Conservation (phyloP, 2,113 vertebrate genomes). For the Pithys albifrons region DNA sequence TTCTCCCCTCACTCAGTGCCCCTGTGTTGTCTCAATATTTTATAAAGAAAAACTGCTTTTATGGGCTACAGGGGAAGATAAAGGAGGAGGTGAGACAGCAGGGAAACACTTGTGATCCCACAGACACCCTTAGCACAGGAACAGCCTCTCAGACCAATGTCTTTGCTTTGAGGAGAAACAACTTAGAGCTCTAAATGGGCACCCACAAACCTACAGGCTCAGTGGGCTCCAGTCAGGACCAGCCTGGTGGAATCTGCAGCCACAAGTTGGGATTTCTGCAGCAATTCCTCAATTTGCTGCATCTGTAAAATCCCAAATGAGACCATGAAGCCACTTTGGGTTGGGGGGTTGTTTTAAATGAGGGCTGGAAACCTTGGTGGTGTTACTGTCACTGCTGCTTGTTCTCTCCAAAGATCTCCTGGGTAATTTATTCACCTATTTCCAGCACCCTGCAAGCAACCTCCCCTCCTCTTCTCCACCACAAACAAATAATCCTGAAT, state of each 20-base stretch:
- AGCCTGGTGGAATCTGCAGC: neutral
- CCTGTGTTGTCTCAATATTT: neutral
- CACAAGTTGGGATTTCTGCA: neutral
- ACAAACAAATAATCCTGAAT: neutral
- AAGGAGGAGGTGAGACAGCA: neutral
- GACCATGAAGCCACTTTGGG: neutral
- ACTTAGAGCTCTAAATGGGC: neutral
- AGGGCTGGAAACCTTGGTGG: neutral
- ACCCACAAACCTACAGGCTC: neutral
- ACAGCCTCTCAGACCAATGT: neutral
- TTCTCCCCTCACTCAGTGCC: neutral
- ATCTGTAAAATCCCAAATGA: neutral
- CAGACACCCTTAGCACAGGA: neutral
- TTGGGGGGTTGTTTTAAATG: neutral
- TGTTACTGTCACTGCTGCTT: accelerated
- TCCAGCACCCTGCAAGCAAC: neutral
- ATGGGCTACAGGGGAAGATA: neutral
- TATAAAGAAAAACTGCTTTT: neutral
- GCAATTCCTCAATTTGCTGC: neutral
- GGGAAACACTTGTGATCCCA: no score
- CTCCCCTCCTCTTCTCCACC: neutral
- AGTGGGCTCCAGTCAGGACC: accelerated
- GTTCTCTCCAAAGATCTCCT: neutral
- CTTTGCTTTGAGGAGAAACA: neutral
- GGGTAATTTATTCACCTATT: neutral